phyloP scores from a whole-genome alignment of 2,113 vertebrate genomes.

The Misgurnus mizolepis region DNA sequence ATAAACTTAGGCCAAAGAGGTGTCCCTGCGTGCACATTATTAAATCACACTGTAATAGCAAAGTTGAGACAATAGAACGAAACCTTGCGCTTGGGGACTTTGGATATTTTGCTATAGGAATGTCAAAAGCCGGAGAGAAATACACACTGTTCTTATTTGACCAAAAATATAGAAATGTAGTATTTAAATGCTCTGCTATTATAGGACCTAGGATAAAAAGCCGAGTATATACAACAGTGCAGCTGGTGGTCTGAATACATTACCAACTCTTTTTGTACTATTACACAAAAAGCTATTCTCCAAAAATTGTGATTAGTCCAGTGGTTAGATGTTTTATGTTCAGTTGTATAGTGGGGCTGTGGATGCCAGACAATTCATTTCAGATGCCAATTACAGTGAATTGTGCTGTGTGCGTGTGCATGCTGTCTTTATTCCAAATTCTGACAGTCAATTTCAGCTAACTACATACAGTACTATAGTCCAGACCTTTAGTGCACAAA shows the following conservation, averaged over 20 bases:
- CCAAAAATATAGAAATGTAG: background rate
- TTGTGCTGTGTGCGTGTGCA: slow-evolving; percentile 57
- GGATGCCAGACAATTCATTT: slow-evolving; percentile 55
- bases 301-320: slow-evolving; percentile 61
- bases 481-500: slow-evolving; percentile 40
- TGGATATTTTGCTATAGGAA: background rate
- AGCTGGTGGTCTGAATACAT: slow-evolving; percentile 18
- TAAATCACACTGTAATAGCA: slow-evolving; percentile 58
- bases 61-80: slow-evolving; percentile 48
- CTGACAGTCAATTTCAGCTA: slow-evolving; percentile 61
- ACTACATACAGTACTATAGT: slow-evolving; percentile 49
- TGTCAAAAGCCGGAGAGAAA: background rate
- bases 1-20: slow-evolving; percentile 54
- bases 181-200: too few species aligned
- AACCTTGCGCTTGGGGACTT: background rate
- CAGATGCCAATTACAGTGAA: slow-evolving; percentile 66
- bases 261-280: slow-evolving; percentile 21
- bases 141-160: background rate
- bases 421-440: slow-evolving; percentile 55
- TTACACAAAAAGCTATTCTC: slow-evolving; percentile 21
- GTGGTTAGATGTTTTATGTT: slow-evolving; percentile 42
- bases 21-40: slow-evolving; percentile 65
- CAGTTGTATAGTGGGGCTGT: slow-evolving; percentile 51
- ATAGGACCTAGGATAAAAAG: background rate
- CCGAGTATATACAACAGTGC: background rate